Base-by-base conservation (phyloP, 2,888 invertebrate species). In the Tipula confusa region DNA sequence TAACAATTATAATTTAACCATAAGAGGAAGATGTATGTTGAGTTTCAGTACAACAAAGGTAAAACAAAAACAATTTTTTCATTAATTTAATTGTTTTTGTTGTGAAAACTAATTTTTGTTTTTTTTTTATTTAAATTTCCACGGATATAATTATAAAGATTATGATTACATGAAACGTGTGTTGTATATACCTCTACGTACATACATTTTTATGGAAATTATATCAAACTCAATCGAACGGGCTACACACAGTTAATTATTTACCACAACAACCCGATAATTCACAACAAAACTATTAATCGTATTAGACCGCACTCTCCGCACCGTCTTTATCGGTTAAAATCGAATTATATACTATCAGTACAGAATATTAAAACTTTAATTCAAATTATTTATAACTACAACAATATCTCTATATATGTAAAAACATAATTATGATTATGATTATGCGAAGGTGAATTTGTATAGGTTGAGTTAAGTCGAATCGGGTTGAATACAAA, bases 11-110 rank as follows among this genome's bases (percentile, higher is more conserved):
- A 64, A 64, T 64, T 64, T 24, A 64, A 64, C 64, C 64, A 64
- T 64, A 64, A 64, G 64, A 64, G 24, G 64, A 64, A 64, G 64
- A 64, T 48, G 48, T 43, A n/a, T 43, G n/a, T n/a, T n/a, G n/a
- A n/a, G n/a, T n/a, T n/a, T n/a, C n/a, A n/a, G n/a, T n/a, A n/a
- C n/a, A n/a, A n/a, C n/a, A n/a, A 48, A 48, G 18, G 64, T 24
- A 64, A 11, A 9, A 64, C 48, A 48, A 48, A 48, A 18, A 18
- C 18, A 48, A 48, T 48, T 48, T 33, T 11, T 48, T 18, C 1
- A 24, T 64, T 64, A 43, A 64, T 64, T 64, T 64, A 64, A 64
- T 64, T 64, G 64, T 64, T 24, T 64, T 33, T 33, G 33, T n/a
- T 43, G n/a, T 64, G 24, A 64, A 24, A 64, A 64, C 6, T 24